Percentiles rank a stretch among this genome's conserved stretches.
phyloP scores from a whole-genome alignment of 2,888 invertebrate genomes.

The Lepidochrysops patricia region DNA sequence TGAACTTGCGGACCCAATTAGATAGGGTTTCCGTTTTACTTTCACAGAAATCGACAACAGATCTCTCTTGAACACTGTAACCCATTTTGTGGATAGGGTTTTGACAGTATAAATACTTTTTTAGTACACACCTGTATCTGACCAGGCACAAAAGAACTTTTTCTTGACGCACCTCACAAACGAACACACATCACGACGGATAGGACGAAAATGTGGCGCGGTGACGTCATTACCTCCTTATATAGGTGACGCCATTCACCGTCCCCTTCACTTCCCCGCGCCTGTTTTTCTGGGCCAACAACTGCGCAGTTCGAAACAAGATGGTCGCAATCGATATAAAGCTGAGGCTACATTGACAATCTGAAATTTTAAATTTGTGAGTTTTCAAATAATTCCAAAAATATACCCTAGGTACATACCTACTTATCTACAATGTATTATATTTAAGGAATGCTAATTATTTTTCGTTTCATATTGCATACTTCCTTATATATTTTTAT shows the following conservation, averaged over 20 bases:
- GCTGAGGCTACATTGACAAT: background rate
- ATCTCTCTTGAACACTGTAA: slow-evolving; percentile 61
- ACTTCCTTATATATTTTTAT: background rate
- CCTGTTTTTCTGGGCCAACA: background rate
- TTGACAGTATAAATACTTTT: slow-evolving; percentile 48
- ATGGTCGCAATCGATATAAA: slow-evolving; percentile 20
- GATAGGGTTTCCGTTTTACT: slow-evolving; percentile 74
- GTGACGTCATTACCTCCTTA: slow-evolving; percentile 51
- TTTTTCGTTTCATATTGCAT: background rate
- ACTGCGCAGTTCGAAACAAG: slow-evolving; percentile 16
- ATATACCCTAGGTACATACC: background rate
- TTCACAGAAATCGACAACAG: slow-evolving; percentile 67
- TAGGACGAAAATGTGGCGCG: slow-evolving; percentile 41
- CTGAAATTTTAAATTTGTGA: background rate
- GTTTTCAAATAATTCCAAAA: background rate
- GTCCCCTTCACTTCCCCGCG: slow-evolving; percentile 35
- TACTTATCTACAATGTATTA: too few species aligned
- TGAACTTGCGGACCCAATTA: slow-evolving; percentile 78
- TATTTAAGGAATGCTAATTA: too few species aligned
- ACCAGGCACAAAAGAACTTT: slow-evolving; percentile 45
- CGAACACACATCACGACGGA: slow-evolving; percentile 45
- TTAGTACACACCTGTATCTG: slow-evolving; percentile 70
- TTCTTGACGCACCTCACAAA: slow-evolving; percentile 51
- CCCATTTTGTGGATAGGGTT: slow-evolving; percentile 47
- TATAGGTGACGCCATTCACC: slow-evolving; percentile 43